Base-by-base conservation (phyloP, 2,797 vertebrate species). In the Paratrypauchen microcephalus region DNA sequence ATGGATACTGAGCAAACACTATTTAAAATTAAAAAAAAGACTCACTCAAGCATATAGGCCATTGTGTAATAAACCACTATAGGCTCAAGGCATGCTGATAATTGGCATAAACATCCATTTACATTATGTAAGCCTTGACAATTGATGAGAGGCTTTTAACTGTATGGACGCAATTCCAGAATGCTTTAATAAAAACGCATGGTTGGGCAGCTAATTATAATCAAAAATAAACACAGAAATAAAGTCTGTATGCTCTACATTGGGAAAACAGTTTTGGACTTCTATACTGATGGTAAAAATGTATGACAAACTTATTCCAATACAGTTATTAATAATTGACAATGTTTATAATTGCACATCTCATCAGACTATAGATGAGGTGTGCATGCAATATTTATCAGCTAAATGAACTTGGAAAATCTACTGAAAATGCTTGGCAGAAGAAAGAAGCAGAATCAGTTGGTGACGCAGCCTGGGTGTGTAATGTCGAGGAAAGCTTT, bases 151-250 rank as follows among this genome's bases (percentile, higher is more conserved):
- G 59, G 56, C 41, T 72, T 78, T 82, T 68, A 60, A 83, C 79
- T 60, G 26, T 69, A 47, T 50, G 21, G 82, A 82, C 74, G 54
- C 79, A 76, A 78, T 84, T 87, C 79, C 73, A 21, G 0, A 24
- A 68, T 69, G 66, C 65, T 65, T 57, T 36, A 24, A 79, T 86
- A 81, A 59, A 85, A 85, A 84, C 71, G 74, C 74, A 79, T 80
- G 69, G 74, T 82, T 79, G 77, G 52, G 57, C 56, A 55, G 74
- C 64, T 81, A 71, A 84, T 80, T 70, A 69, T 48, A 74, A 76
- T 80, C 26, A 74, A 32, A 52, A 67, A 66, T 65, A 28, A 58
- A 82, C 81, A 70, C 41, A 70, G 24, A 59, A 30, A 39, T 19
- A 32, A 28, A 72, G 19, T 58, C 15, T 0, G 36, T 73, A 65